phyloP scores from a whole-genome alignment of 2,113 vertebrate species.

The Cryptomyrus ogoouensis region DNA sequence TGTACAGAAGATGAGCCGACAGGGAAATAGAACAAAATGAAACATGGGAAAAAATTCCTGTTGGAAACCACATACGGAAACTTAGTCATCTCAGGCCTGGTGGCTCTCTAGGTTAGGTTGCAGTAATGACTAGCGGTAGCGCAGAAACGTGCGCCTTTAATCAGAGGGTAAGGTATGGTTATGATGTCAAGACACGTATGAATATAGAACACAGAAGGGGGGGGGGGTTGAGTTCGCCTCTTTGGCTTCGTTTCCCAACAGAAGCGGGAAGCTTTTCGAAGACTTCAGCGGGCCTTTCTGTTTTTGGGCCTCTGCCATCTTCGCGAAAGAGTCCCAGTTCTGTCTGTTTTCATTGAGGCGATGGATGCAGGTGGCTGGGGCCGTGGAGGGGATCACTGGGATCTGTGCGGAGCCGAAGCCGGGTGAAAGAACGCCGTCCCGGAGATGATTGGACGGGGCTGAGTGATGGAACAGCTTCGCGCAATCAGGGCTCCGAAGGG shows the following conservation, averaged over 20 bases:
- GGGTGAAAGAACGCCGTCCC: neutral
- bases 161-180: neutral
- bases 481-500: neutral
- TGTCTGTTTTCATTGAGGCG: constrained; percentile 44
- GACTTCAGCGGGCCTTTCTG: neutral
- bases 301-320: constrained; percentile 12
- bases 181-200: neutral
- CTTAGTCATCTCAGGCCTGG: neutral
- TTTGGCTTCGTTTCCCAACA: neutral
- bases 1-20: neutral
- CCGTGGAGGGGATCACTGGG: constrained; percentile 26
- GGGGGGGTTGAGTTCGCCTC: neutral
- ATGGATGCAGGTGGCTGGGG: constrained; percentile 9
- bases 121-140: neutral
- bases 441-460: neutral
- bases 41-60: neutral
- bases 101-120: neutral
- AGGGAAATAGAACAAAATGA: neutral
- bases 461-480: neutral
- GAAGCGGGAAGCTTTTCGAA: neutral
- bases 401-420: neutral
- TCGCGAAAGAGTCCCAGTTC: constrained; percentile 44
- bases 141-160: neutral
- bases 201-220: neutral
- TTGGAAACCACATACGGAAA: neutral